Conservation (phyloP, 2,888 invertebrate genomes). For the Hartigia nigra region DNA sequence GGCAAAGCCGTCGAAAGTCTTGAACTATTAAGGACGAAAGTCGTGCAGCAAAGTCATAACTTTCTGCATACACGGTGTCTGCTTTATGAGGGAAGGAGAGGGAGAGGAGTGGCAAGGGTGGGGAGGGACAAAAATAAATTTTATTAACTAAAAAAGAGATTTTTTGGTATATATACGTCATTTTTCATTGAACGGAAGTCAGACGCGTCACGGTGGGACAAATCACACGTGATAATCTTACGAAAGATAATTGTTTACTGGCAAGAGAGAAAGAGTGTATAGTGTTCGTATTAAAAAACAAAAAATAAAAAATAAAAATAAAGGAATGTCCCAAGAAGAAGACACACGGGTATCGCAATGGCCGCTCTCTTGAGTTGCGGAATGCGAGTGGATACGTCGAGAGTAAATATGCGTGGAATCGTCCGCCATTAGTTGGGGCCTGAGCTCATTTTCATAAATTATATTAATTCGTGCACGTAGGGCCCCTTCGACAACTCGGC, state of each 20-base stretch:
- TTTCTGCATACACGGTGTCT: not conserved
- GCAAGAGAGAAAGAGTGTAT: not conserved
- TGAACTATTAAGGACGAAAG: not conserved
- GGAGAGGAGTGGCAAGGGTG: too few relatives aligned
- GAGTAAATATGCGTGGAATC: conserved; percentile 37
- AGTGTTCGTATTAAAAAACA: not conserved
- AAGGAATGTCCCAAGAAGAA: not conserved
- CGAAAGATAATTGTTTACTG: not conserved
- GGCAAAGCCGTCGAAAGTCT: not conserved
- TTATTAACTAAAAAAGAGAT: not conserved
- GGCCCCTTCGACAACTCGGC: conserved; percentile 26
- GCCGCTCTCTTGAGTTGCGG: not conserved
- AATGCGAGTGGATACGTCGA: not conserved
- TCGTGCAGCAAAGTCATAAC: not conserved
- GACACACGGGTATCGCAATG: not conserved
- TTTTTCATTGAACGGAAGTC: not conserved
- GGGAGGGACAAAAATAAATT: not conserved
- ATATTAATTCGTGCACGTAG: conserved; percentile 58
- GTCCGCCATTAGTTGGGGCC: conserved; percentile 45
- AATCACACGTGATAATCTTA: not conserved
- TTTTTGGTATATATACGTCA: not conserved
- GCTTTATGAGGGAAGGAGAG: too few relatives aligned
- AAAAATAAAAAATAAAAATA: not conserved
- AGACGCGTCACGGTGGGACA: not conserved
- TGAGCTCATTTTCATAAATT: conserved; percentile 63